Conservation (phyloP, 2,113 vertebrate genomes). For the Bombycilla garrulus region DNA sequence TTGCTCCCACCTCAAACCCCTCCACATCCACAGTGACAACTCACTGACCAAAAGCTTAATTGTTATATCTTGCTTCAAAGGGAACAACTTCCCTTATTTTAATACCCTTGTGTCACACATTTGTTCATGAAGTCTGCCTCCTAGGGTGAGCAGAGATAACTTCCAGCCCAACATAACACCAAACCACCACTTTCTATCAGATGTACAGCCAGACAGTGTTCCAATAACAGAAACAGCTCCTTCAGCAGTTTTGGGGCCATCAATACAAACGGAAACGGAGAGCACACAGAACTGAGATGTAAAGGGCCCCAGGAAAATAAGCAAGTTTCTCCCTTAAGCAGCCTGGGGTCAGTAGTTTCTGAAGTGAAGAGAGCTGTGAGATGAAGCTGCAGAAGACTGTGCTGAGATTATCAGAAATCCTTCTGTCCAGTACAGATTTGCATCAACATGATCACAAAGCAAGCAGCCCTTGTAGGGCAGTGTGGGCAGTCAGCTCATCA, state of each 20-base stretch:
- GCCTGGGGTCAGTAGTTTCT: background rate
- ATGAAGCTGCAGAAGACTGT: background rate
- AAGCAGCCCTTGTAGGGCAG: background rate
- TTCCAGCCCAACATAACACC: background rate
- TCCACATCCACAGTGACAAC: background rate
- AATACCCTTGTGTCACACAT: background rate
- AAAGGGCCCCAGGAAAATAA: background rate
- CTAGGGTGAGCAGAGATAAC: background rate
- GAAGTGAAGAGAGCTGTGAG: background rate
- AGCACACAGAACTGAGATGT: background rate
- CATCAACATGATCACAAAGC: rapidly evolving
- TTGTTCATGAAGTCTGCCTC: background rate
- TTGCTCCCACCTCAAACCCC: background rate
- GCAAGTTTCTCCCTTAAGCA: background rate
- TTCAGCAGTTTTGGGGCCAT: background rate
- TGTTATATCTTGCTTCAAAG: background rate
- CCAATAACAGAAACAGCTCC: background rate
- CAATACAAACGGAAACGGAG: background rate
- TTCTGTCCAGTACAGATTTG: rapidly evolving
- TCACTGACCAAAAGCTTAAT: background rate
- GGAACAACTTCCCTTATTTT: background rate
- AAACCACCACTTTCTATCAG: background rate
- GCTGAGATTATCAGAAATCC: background rate
- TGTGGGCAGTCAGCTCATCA: background rate
- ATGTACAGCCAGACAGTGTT: background rate